These are phyloP conservation scores for Heliconius erato DNA, from an alignment of 2,888 invertebrate species.

Conservation along the genomic window DNA sequence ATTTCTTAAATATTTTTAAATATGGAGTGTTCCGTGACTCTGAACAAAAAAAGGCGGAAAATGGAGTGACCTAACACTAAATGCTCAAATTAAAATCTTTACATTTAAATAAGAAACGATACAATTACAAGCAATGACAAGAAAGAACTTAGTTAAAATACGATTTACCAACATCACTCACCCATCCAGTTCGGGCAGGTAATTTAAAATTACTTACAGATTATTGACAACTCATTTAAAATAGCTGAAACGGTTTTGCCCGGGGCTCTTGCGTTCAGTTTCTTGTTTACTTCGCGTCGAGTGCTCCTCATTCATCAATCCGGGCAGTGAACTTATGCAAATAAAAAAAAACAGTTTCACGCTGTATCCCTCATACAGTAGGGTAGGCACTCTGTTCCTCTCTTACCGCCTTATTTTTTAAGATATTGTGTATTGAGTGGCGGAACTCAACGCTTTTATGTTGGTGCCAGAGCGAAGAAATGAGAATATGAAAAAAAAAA, in stretches of 20 bases:
- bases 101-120: not conserved
- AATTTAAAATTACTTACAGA: constrained; percentile 53
- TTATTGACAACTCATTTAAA: constrained; percentile 68
- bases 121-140: not conserved
- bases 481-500: too few species aligned
- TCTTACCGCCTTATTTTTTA: too few species aligned
- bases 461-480: too few species aligned
- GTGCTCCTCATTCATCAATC: constrained; percentile 77
- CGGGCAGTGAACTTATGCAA: constrained; percentile 73
- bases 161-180: constrained; percentile 47
- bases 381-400: too few species aligned
- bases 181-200: constrained; percentile 46
- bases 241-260: constrained; percentile 64
- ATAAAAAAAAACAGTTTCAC: not conserved
- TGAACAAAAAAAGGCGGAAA: too few species aligned
- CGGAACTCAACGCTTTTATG: too few species aligned
- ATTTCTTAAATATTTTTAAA: too few species aligned
- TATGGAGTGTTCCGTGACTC: too few species aligned
- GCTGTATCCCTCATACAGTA: too few species aligned
- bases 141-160: constrained; percentile 30
- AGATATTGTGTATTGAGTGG: too few species aligned
- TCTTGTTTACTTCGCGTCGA: constrained; percentile 65
- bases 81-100: too few species aligned
- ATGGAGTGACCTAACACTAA: too few species aligned
- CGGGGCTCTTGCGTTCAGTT: constrained; percentile 57